A percentile compares a stretch with the other conserved stretches of the same genome.
These are phyloP conservation scores for Hormaphis cornu DNA, from an alignment of 1,140 invertebrate genomes.

Conservation along the genomic window DNA sequence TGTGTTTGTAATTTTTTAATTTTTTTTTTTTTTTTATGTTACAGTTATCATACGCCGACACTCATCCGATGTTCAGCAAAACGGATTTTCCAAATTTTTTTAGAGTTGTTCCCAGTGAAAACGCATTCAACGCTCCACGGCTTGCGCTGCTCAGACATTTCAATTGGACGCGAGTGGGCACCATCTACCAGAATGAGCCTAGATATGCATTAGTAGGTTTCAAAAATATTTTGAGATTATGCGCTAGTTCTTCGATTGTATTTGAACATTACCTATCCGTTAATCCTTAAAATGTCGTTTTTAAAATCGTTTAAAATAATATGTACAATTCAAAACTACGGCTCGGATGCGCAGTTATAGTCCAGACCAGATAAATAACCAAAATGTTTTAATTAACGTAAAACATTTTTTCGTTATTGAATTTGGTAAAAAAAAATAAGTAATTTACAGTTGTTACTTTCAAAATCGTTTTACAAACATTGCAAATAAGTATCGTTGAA, in stretches of 20 bases:
- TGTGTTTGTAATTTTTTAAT: not conserved
- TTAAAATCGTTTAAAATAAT: no score
- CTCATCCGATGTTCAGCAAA: conserved; percentile 94
- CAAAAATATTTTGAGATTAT: not conserved
- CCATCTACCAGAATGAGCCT: conserved; percentile 93
- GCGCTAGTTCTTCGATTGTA: not conserved
- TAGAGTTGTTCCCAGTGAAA: conserved; percentile 88
- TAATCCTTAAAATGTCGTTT: no score
- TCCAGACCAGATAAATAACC: no score
- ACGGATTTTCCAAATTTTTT: conserved; percentile 93
- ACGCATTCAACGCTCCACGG: conserved; percentile 88
- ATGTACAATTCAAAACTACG: no score
- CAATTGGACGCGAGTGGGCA: conserved; percentile 96
- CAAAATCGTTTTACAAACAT: no score
- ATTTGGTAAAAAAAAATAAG: no score
- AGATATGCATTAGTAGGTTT: conserved; percentile 74
- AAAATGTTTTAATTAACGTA: no score
- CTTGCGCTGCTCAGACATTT: conserved; percentile 78
- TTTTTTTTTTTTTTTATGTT: conserved; percentile 37
- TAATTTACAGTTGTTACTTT: no score
- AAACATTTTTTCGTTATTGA: no score
- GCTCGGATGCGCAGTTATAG: no score
- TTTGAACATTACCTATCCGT: no score
- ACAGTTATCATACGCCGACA: conserved; percentile 94
- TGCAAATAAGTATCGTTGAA: no score